phyloP scores from a whole-genome alignment of 2,113 vertebrate genomes.

The Pholis gunnellus region DNA sequence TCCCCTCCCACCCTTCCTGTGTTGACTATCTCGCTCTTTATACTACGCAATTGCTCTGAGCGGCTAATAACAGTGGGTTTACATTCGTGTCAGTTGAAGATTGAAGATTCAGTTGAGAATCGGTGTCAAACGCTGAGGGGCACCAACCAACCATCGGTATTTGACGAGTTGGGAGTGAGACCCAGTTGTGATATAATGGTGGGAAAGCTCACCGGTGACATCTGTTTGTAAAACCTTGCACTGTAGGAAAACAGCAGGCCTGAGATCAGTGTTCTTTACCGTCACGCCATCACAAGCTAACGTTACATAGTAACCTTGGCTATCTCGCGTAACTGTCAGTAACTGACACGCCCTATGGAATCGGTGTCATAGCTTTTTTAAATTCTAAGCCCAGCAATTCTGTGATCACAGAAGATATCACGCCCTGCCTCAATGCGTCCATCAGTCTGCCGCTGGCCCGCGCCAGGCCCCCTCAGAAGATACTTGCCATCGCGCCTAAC shows the following conservation, averaged over 20 bases:
- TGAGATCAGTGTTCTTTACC: too few relatives aligned
- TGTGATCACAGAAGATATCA: not conserved
- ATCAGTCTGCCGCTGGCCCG: not conserved
- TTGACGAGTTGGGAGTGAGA: not conserved
- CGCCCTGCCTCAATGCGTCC: not conserved
- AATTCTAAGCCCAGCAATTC: not conserved
- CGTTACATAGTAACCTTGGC: not conserved
- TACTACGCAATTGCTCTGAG: not conserved
- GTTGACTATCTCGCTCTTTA: not conserved
- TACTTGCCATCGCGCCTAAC: not conserved
- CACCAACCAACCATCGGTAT: not conserved
- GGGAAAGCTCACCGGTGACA: not conserved
- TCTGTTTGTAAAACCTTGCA: not conserved
- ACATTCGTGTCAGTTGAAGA: not conserved
- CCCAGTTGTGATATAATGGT: not conserved
- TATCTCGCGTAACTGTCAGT: not conserved
- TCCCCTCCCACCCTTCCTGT: not conserved
- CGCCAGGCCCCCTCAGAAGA: not conserved
- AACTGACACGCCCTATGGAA: not conserved
- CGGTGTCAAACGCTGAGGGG: not conserved
- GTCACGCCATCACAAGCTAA: not conserved
- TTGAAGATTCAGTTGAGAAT: too few relatives aligned
- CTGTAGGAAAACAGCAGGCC: too few relatives aligned
- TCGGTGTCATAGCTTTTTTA: not conserved
- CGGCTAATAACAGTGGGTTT: not conserved